phyloP scores from a whole-genome alignment of 2,888 invertebrate species.

The Sepiola atlantica region DNA sequence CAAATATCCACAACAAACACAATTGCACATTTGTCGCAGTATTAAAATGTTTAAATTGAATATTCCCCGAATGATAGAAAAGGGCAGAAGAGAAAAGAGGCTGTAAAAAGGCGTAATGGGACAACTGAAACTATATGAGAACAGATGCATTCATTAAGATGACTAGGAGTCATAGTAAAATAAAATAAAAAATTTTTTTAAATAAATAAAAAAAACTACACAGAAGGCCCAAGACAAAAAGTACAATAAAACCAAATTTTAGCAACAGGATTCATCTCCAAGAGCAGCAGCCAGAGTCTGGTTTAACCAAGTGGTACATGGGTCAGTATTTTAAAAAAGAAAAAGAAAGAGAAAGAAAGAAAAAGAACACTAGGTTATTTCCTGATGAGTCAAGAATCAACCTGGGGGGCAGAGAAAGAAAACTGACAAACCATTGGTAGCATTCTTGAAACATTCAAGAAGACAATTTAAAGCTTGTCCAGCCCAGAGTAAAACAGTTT shows the following conservation, averaged over 20 bases:
- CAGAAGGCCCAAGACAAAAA: neutral
- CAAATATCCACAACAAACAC: slow-evolving; percentile 32
- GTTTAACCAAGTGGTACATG: neutral
- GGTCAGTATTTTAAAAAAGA: neutral
- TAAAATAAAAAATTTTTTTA: too few species aligned
- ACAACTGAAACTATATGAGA: neutral
- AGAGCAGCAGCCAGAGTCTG: slow-evolving; percentile 44
- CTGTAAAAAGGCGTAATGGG: neutral
- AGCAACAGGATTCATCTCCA: slow-evolving; percentile 43
- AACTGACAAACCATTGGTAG: neutral
- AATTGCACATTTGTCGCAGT: neutral
- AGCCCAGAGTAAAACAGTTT: neutral
- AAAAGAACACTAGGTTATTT: neutral
- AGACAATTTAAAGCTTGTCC: neutral
- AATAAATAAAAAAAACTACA: neutral
- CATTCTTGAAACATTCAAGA: slow-evolving; percentile 8
- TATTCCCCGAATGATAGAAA: neutral
- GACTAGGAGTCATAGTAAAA: neutral
- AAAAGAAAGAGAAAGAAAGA: too few species aligned
- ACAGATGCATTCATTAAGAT: neutral
- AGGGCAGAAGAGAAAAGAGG: neutral
- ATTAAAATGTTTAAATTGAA: neutral
- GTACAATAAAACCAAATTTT: slow-evolving; percentile 15
- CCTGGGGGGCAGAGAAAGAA: neutral
- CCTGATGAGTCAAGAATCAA: neutral